Evolutionary conservation across 2,113 vertebrate species (phyloP), one percentile per base, ranked within the genome.

Genomic region (Tor tambroides): DNA sequence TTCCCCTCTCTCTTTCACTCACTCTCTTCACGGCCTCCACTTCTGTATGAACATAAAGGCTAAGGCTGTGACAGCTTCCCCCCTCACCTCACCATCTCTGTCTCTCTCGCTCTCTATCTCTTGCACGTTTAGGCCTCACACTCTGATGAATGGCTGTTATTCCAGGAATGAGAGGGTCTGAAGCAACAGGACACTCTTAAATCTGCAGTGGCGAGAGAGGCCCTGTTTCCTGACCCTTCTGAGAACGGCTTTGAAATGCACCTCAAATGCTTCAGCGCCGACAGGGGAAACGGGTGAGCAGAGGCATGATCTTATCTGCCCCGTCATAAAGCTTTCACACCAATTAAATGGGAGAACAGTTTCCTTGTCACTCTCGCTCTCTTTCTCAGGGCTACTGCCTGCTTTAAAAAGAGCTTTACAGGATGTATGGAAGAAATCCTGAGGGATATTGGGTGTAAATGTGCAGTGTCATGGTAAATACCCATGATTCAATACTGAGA

Each of bases 91-190:
- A 23, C 38, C 14, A 74, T 46, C 32, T 65, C 49, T 26, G 6
- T 21, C 54, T 59, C 56, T 43, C 41, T 69, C 56, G 61, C 59
- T 80, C 77, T 80, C 32, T 30, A 6, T 79, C 67, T 3, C 28
- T 54, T 32, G 28, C 43, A 63, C 77, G 79, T 76, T 59, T 71
- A 89, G 91, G 92, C 91, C 92, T 93, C 91, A 93, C 90, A 90
- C 87, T 85, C 88, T 92, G 89, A 90, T 92, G 91, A 94, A 93
- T 93, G 92, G 93, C 89, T 86, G 89, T 87, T 90, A 93, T 92
- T 94, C 91, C 92, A 90, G 91, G 93, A 94, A 94, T 89, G 87
- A 90, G 91, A 89, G 87, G 85, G 89, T 85, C 4, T 87, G 90
- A 93, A 90, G 87, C 85, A 43, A 43, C 87, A 93, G 91, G 91